Evolutionary conservation across 1,140 invertebrate genomes (phyloP), one percentile per base, ranked within the genome.

Genomic region (Heliconius congener): DNA sequence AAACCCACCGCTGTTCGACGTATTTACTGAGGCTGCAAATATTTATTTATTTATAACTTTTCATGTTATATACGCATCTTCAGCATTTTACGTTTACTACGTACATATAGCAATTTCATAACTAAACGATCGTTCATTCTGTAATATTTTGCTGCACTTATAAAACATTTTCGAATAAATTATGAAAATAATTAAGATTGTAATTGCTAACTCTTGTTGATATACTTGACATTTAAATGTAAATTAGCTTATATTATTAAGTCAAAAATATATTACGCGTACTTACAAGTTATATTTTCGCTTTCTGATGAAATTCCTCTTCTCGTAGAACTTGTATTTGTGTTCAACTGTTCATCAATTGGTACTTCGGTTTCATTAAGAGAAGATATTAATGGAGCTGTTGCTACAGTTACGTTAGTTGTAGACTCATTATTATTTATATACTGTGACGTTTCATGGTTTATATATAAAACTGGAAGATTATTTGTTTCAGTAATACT

Each of bases 1-100:
- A 55, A 85, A 73, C 19, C 27, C n/a, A 23, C 80, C 75, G 19
- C 74, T 57, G 18, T 71, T 72, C 8, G 74, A 70, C 19, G 60
- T 74, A 71, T 74, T 71, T 50, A 23, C 27, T 66, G n/a, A 66
- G 4, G 27, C 60, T 66, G 60, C 11, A 66, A 66, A 66, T 66
- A 66, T 23, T 60, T 23, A 23, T 60, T 11, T 2, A 60, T 60
- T n/a, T 23, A 60, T 23, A 57, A 57, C 23, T 23, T 23, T 4
- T 46, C 13, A 37, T 37, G 6, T 37, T 34, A 34, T 4, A 34
- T 34, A 46, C 11, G 11, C 11, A 42, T 42, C 2, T 46, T 46
- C 42, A 46, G 13, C 11, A 13, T 46, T 46, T 46, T 46, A 46
- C 42, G 3, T 42, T 34, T 34, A 34, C 34, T 34, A 34, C 9